phyloP scores from a whole-genome alignment of 2,113 vertebrate genomes.

The Trematocara nigrifrons region DNA sequence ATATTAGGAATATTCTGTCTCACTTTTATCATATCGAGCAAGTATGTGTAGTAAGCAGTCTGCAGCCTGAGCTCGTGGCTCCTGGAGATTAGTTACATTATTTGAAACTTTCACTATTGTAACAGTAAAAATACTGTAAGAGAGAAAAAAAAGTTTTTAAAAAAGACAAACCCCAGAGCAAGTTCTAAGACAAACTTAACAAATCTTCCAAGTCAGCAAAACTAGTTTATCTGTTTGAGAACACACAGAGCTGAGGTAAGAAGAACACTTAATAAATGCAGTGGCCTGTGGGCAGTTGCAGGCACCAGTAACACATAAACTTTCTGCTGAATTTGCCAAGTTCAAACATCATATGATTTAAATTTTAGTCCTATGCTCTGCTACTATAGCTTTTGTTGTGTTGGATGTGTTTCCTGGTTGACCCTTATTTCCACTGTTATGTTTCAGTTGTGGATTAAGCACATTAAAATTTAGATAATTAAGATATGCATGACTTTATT shows the following conservation, averaged over 20 bases:
- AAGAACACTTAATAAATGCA: not conserved
- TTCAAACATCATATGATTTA: not conserved
- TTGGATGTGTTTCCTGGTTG: not conserved
- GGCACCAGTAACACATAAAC: not conserved
- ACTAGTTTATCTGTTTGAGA: not conserved
- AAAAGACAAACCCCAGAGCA: not conserved
- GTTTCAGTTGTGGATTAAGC: not conserved
- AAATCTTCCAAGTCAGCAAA: not conserved
- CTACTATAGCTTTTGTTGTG: not conserved
- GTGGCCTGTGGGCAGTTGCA: not conserved
- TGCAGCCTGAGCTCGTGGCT: not conserved
- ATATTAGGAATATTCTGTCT: not conserved
- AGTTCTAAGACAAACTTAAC: not conserved
- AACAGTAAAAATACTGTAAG: not conserved
- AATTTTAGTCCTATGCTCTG: rapidly evolving
- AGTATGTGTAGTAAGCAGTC: not conserved
- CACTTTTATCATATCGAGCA: not conserved
- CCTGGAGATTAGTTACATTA: not conserved
- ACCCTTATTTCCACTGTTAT: not conserved
- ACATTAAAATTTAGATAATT: not conserved
- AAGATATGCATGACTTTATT: not conserved
- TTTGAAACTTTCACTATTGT: not conserved
- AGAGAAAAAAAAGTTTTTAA: not conserved
- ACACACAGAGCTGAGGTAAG: not conserved
- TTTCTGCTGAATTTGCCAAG: not conserved